Base-by-base conservation (phyloP, 2,113 vertebrate species). In the Callorhinus ursinus region DNA sequence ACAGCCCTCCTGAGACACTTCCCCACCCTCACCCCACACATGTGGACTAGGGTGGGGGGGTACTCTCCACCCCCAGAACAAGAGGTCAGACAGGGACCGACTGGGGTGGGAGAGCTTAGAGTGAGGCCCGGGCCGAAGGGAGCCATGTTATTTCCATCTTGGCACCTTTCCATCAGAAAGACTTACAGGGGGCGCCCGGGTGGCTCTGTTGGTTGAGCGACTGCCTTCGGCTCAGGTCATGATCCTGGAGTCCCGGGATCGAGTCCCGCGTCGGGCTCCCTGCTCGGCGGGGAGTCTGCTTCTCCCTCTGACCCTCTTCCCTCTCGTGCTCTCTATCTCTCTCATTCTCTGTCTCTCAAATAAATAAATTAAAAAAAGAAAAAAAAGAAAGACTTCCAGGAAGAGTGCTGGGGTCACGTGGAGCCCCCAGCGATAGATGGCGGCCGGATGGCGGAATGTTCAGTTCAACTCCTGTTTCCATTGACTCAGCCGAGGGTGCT, bases 1-100 rank as follows among this genome's bases (percentile, higher is more conserved):
- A 86, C 59, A 89, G 59, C 65, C 80, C 61, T 93, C 86, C 89
- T 36, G 93, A 97, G 95, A 91, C 24, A 22, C 15, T 63, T 63
- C 83, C 49, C 91, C 67, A 63, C 81, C 71, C 57, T 80, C 26
- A 31, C 49, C 57, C 36, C 16, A 39, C 63, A 53, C n/a, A 81
- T 83, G 26, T 9, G 18, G 82, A 36, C 69, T 55, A 36, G 24
- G 53, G n/a, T 39, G 61, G 65, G 7, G 61, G 49, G 5, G 19
- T 82, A 4, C 57, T 89, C 65, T 74, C 90, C 88, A 93, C 59
- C 57, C 59, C 26, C 82, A 61, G 71, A 93, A 71, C 53, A 79
- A 86, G 82, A 94, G 90, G 67, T 26, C 91, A 92, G 87, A 92
- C n/a, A 76, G 71, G 28, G 67, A 61, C 49, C 15, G 13, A 46